Evolutionary conservation across 2,113 vertebrate genomes (phyloP).

Genomic region (Hippocampus abdominalis): DNA sequence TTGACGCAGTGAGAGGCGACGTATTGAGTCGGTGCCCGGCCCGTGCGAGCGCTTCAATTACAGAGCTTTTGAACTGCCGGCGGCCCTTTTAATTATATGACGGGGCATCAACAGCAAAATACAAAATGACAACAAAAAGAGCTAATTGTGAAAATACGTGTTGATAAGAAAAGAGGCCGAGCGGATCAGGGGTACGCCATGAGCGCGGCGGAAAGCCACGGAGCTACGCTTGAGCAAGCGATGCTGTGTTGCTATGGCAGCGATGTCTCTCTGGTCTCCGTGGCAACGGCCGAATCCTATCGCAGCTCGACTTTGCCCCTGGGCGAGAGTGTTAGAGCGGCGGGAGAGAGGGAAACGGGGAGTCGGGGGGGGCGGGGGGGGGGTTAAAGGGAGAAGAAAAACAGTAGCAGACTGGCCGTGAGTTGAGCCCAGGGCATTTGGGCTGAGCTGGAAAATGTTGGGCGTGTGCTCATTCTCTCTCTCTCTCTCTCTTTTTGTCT

Average conservation of each 20-base stretch:
- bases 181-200: background rate
- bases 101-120: constrained; percentile 6
- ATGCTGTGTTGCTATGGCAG: constrained; percentile 75
- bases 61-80: constrained; percentile 17
- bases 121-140: background rate
- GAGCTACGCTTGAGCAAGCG: constrained; percentile 55
- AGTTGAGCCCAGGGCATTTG: constrained; percentile 55
- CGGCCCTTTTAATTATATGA: constrained; percentile 10
- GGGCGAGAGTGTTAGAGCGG: constrained; percentile 38
- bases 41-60: constrained; percentile 36
- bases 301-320: constrained; percentile 69
- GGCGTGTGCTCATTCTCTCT: constrained; percentile 48
- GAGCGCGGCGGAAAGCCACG: constrained; percentile 27
- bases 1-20: constrained; percentile 13
- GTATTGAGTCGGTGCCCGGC: constrained; percentile 28
- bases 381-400: constrained; percentile 32
- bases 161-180: constrained; percentile 9
- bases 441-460: constrained; percentile 69
- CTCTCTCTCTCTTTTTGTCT: constrained; percentile 27
- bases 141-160: background rate
- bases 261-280: constrained; percentile 70
- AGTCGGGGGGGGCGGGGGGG: background rate
- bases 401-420: constrained; percentile 56
- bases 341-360: constrained; percentile 4
- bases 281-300: constrained; percentile 76